Evolutionary conservation across 2,888 invertebrate genomes (phyloP).

Genomic region (Andricus curvator): DNA sequence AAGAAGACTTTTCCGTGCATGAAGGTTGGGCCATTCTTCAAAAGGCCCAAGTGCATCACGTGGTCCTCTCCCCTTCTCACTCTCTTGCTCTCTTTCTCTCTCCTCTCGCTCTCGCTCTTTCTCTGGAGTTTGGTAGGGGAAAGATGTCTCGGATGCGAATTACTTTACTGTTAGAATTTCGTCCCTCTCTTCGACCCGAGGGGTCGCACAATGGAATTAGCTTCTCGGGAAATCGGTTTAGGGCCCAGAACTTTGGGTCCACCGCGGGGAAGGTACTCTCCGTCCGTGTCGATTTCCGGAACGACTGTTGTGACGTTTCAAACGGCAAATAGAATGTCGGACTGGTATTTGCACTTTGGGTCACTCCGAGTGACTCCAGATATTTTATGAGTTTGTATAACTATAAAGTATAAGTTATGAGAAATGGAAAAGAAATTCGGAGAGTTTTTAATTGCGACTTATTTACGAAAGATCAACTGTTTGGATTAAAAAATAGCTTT

Average conservation of each 20-base stretch:
- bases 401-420: no score
- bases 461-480: background rate
- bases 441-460: background rate
- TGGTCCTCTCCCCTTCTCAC: conserved; percentile 39
- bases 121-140: background rate
- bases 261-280: conserved; percentile 37
- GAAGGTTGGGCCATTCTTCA: conserved; percentile 47
- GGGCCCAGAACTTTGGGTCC: conserved; percentile 48
- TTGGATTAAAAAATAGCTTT: background rate
- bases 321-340: conserved; percentile 43
- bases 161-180: conserved; percentile 59
- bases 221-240: conserved; percentile 74
- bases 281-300: conserved; percentile 34
- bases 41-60: conserved; percentile 45
- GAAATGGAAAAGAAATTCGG: background rate
- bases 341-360: conserved; percentile 24
- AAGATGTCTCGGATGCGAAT: conserved; percentile 44
- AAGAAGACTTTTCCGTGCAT: conserved; percentile 45
- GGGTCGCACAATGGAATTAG: conserved; percentile 71
- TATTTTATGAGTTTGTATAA: conserved; percentile 7
- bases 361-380: conserved; percentile 17
- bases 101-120: background rate
- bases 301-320: conserved; percentile 57
- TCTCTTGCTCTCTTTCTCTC: background rate
- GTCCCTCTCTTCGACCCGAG: conserved; percentile 33